phyloP scores from a whole-genome alignment of 2,113 vertebrate genomes.

The Turdus rufiventris region DNA sequence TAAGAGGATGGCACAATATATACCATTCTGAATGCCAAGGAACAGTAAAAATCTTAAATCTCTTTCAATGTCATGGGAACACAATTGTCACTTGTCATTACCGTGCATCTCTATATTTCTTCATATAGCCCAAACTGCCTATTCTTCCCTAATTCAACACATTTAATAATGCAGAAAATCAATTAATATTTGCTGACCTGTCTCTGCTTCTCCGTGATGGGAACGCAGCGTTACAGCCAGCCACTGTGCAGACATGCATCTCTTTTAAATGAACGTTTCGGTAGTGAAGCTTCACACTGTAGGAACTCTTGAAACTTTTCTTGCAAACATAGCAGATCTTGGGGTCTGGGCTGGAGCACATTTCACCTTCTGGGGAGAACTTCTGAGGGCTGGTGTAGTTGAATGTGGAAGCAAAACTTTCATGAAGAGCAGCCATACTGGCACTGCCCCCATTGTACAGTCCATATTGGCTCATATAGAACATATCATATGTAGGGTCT shows the following conservation, averaged over 20 bases:
- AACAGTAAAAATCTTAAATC: constrained; percentile 55
- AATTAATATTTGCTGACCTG: constrained; percentile 90
- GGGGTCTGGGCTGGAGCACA: constrained; percentile 95
- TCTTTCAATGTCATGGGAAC: constrained; percentile 55
- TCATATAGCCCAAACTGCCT: constrained; percentile 35
- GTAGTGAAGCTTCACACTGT: constrained; percentile 99
- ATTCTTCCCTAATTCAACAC: constrained; percentile 52
- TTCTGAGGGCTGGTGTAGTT: constrained; percentile 94
- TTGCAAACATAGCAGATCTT: constrained; percentile 99
- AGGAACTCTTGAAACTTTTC: constrained; percentile 99
- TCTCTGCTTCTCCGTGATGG: constrained; percentile 98
- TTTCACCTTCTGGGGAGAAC: constrained; percentile 94
- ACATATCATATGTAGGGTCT: constrained; percentile 98
- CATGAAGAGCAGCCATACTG: constrained; percentile 94
- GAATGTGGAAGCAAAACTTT: constrained; percentile 94
- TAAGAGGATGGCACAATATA: constrained; percentile 11
- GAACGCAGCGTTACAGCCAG: constrained; percentile 97
- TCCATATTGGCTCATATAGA: constrained; percentile 98
- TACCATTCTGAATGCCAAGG: constrained; percentile 45
- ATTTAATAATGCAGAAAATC: constrained; percentile 68
- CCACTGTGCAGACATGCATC: constrained; percentile 99
- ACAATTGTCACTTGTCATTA: constrained; percentile 50
- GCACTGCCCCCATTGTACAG: constrained; percentile 91
- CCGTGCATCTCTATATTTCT: constrained; percentile 40
- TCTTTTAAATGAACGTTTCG: constrained; percentile 99